Evolutionary conservation across 1,140 invertebrate species (phyloP).

Genomic region (Meloidogyne chitwoodi): DNA sequence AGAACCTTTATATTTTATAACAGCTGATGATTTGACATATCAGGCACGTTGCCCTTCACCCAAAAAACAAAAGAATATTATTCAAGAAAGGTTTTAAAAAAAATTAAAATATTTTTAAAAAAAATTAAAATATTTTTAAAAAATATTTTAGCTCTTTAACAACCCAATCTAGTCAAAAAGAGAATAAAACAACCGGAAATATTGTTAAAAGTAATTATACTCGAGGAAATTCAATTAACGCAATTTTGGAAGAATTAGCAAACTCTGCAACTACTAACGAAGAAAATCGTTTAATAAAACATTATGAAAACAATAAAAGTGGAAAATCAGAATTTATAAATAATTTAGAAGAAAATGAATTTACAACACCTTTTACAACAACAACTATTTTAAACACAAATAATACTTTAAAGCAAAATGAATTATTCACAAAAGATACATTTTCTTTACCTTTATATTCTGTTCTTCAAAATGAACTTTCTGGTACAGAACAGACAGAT

Average conservation of each 20-base stretch:
- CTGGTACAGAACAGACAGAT: neutral
- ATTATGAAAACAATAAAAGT: neutral
- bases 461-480: neutral
- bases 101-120: no score
- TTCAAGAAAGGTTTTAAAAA: neutral
- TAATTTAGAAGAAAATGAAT: neutral
- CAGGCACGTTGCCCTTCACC: slow-evolving; percentile 52
- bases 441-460: neutral
- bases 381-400: neutral
- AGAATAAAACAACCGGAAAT: neutral
- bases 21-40: slow-evolving; percentile 57
- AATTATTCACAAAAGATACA: neutral
- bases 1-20: slow-evolving; percentile 59
- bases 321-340: neutral
- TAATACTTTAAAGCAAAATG: neutral
- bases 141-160: neutral
- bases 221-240: neutral
- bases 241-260: neutral
- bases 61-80: neutral
- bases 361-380: neutral
- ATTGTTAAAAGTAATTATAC: neutral
- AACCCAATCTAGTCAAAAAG: neutral
- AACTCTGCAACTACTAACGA: neutral
- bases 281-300: neutral
- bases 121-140: no score